These are phyloP conservation scores for Peromyscus melanophrys DNA, from an alignment of 2,797 vertebrate genomes.

Conservation along the genomic window DNA sequence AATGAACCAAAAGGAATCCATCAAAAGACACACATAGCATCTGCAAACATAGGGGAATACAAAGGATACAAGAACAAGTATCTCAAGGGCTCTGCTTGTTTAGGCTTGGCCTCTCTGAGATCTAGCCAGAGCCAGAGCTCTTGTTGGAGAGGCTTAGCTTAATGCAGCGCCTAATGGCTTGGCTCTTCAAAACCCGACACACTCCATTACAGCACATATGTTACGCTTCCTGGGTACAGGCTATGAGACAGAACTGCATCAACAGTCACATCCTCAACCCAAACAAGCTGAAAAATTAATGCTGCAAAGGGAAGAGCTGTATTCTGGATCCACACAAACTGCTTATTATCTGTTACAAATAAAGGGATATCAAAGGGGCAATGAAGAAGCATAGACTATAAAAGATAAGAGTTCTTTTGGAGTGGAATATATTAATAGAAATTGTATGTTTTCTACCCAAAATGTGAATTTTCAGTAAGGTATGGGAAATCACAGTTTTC, in stretches of 20 bases:
- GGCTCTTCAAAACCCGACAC: constrained; percentile 79
- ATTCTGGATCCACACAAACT: constrained; percentile 27
- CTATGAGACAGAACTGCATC: constrained; percentile 74
- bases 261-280: constrained; percentile 66
- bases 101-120: constrained; percentile 80
- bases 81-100: constrained; percentile 87
- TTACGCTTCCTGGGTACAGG: constrained; percentile 27
- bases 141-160: constrained; percentile 85
- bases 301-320: neutral
- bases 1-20: constrained; percentile 84
- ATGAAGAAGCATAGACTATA: neutral
- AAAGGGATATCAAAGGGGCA: neutral
- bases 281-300: constrained; percentile 70
- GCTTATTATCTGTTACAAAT: neutral
- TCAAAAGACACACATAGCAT: constrained; percentile 82
- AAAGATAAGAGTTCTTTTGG: neutral
- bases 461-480: neutral
- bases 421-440: neutral
- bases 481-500: neutral
- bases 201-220: constrained; percentile 71
- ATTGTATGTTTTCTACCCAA: neutral
- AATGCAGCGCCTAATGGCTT: constrained; percentile 87
- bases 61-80: constrained; percentile 82
- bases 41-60: constrained; percentile 82
- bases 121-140: constrained; percentile 55